Evolutionary conservation across 2,797 vertebrate genomes (phyloP).

Genomic region (Micromesistius poutassou): DNA sequence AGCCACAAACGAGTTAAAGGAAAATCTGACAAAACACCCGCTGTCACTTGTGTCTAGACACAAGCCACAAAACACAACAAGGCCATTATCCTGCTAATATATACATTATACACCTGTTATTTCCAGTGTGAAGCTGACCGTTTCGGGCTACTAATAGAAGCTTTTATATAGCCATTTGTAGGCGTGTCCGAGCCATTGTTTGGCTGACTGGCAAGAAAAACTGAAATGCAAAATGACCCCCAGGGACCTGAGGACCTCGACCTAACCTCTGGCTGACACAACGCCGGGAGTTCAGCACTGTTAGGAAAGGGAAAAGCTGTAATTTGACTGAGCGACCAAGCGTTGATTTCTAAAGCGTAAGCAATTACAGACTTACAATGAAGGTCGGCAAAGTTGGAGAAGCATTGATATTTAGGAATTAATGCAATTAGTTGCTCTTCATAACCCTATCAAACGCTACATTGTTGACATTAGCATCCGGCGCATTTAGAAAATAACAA

Average conservation of each 20-base stretch:
- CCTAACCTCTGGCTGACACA: slow-evolving; percentile 65
- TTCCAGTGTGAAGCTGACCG: slow-evolving; percentile 67
- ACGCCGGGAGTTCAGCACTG: slow-evolving; percentile 52
- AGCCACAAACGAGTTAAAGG: slow-evolving; percentile 17
- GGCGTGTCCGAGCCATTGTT: slow-evolving; percentile 70
- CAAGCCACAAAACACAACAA: slow-evolving; percentile 51
- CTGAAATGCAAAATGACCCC: slow-evolving; percentile 59
- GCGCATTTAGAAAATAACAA: slow-evolving; percentile 4
- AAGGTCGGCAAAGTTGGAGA: slow-evolving; percentile 27
- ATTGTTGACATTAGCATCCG: neutral
- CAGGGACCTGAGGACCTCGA: slow-evolving; percentile 53
- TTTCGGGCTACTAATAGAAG: slow-evolving; percentile 65
- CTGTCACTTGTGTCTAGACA: slow-evolving; percentile 68
- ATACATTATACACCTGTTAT: slow-evolving; percentile 69
- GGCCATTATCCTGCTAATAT: slow-evolving; percentile 63
- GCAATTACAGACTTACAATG: slow-evolving; percentile 42
- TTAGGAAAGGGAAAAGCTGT: slow-evolving; percentile 45
- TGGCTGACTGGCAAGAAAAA: slow-evolving; percentile 54
- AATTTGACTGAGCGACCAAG: slow-evolving; percentile 49
- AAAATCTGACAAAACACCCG: slow-evolving; percentile 49
- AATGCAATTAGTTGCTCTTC: slow-evolving; percentile 24
- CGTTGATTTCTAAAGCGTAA: slow-evolving; percentile 53
- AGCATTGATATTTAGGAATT: slow-evolving; percentile 28
- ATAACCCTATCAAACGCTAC: neutral
- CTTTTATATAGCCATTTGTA: slow-evolving; percentile 64